phyloP scores from a whole-genome alignment of 2,797 vertebrate species.

The Harpagifer antarcticus region DNA sequence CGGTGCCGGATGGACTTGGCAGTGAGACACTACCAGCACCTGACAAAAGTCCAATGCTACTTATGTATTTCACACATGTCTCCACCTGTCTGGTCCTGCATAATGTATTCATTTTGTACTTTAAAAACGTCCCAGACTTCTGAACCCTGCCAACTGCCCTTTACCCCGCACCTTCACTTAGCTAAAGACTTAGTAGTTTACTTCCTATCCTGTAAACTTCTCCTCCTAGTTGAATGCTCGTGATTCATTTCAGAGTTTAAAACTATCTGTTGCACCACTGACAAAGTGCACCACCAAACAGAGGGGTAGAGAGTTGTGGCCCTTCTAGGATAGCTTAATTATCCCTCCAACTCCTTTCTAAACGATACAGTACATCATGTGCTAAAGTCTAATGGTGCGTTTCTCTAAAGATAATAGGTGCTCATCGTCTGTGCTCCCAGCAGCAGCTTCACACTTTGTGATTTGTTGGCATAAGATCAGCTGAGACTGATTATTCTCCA shows the following conservation, averaged over 20 bases:
- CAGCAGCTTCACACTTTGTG: slow-evolving; percentile 38
- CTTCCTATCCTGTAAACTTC: slow-evolving; percentile 29
- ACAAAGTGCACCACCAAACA: slow-evolving; percentile 62
- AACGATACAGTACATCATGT: slow-evolving; percentile 73
- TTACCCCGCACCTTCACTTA: slow-evolving; percentile 3
- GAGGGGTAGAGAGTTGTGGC: slow-evolving; percentile 46
- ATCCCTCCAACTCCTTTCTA: slow-evolving; percentile 65
- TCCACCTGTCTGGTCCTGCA: slow-evolving; percentile 12
- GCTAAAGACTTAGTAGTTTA: not conserved
- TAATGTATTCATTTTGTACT: slow-evolving; percentile 22
- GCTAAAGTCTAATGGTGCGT: slow-evolving; percentile 73
- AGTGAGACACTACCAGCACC: slow-evolving; percentile 26
- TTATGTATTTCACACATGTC: slow-evolving; percentile 36
- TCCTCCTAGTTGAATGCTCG: slow-evolving; percentile 4
- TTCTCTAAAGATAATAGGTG: slow-evolving; percentile 76
- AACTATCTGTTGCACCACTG: slow-evolving; percentile 59
- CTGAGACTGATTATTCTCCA: slow-evolving; percentile 40
- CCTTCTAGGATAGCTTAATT: slow-evolving; percentile 72
- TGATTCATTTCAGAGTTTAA: slow-evolving; percentile 51
- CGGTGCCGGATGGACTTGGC: slow-evolving; percentile 26
- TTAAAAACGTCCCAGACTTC: slow-evolving; percentile 4
- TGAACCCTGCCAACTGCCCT: slow-evolving; percentile 7
- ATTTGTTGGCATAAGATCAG: slow-evolving; percentile 57
- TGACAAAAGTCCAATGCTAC: slow-evolving; percentile 36
- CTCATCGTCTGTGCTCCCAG: slow-evolving; percentile 54